Conservation (phyloP, 2,113 vertebrate genomes). For the Pomatorhinus ruficollis region DNA sequence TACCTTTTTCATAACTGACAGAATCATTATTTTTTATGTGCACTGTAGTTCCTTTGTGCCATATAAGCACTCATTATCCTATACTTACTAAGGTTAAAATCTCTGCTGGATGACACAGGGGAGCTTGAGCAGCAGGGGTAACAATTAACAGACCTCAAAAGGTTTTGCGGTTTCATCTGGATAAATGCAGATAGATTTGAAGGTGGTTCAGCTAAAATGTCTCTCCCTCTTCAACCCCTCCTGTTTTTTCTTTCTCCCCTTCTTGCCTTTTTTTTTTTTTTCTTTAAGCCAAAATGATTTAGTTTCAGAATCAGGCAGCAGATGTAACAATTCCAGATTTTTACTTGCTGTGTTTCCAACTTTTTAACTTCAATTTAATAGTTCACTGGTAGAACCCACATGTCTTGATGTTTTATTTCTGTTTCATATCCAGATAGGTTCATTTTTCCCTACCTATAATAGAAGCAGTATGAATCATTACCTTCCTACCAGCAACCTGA, state of each 20-base stretch:
- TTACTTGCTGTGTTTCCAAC: background rate
- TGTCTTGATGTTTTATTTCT: background rate
- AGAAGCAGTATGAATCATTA: conserved; percentile 4
- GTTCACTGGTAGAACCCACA: background rate
- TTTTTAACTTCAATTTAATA: background rate
- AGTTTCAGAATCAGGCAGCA: background rate
- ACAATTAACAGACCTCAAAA: conserved; percentile 4
- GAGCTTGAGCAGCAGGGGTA: background rate
- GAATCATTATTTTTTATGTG: background rate
- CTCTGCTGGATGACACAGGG: background rate
- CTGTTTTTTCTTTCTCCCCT: rapidly evolving
- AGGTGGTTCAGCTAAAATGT: background rate
- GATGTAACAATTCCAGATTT: background rate
- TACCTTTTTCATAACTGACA: background rate
- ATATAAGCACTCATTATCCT: conserved; percentile 33
- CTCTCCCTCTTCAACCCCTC: rapidly evolving
- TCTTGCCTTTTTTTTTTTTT: rapidly evolving
- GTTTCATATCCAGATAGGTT: background rate
- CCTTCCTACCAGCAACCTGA: background rate
- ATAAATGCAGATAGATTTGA: background rate
- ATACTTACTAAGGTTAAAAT: conserved; percentile 12
- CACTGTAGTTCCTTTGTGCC: conserved; percentile 17
- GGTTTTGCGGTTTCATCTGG: background rate
- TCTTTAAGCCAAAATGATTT: background rate
- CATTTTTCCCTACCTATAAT: background rate